phyloP scores from a whole-genome alignment of 2,113 vertebrate genomes.

The Alethe diademata region DNA sequence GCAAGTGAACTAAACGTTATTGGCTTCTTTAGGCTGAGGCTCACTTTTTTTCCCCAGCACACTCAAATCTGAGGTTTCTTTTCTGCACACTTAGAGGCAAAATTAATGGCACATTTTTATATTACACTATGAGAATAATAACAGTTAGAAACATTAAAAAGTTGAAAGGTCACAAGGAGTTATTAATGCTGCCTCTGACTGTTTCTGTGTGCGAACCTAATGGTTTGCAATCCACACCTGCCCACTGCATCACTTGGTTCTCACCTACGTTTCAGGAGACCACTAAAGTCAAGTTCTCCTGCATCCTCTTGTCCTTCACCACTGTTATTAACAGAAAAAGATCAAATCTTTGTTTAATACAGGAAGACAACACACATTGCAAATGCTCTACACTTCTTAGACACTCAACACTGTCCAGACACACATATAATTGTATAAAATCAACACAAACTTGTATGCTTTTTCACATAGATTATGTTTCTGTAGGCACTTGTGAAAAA shows the following conservation, averaged over 20 bases:
- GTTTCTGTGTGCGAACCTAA: slow-evolving; percentile 50
- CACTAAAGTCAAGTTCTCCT: slow-evolving; percentile 99
- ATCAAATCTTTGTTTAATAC: slow-evolving; percentile 85
- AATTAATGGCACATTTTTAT: neutral
- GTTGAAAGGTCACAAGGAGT: neutral
- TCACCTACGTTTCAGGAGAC: slow-evolving; percentile 99
- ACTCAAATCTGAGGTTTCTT: neutral
- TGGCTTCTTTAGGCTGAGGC: neutral
- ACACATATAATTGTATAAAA: slow-evolving; percentile 51
- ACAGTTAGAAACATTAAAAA: slow-evolving; percentile 32
- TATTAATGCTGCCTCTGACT: slow-evolving; percentile 69
- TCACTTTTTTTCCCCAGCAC: neutral
- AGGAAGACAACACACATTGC: slow-evolving; percentile 62
- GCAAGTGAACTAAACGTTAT: neutral
- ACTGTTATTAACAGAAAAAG: slow-evolving; percentile 92
- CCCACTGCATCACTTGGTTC: slow-evolving; percentile 77
- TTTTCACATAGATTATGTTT: slow-evolving; percentile 74
- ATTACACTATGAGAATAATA: neutral
- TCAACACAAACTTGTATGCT: slow-evolving; percentile 75
- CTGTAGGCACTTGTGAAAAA: slow-evolving; percentile 76
- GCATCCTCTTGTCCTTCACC: slow-evolving; percentile 99
- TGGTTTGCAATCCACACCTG: slow-evolving; percentile 66
- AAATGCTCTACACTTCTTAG: slow-evolving; percentile 51
- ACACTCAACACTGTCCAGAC: slow-evolving; percentile 56
- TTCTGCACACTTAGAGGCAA: neutral